These are phyloP conservation scores for Xenopus laevis DNA, from an alignment of 2,113 vertebrate species.

Conservation along the genomic window DNA sequence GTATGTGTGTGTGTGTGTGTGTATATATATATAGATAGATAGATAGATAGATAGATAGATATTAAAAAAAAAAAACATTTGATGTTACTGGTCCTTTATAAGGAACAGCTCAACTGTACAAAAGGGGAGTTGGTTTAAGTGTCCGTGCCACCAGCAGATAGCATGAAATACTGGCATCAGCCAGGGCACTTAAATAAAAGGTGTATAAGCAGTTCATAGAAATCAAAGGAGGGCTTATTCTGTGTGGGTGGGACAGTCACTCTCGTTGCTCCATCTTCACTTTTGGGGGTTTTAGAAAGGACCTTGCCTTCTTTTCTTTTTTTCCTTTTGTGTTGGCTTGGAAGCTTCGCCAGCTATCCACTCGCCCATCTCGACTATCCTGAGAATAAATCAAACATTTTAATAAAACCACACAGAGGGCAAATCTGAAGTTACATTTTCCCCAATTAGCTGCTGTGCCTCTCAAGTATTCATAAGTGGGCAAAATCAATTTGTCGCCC, in stretches of 20 bases:
- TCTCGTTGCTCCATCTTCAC: conserved; percentile 97
- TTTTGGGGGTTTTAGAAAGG: conserved; percentile 96
- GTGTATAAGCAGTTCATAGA: conserved; percentile 68
- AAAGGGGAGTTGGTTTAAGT: conserved; percentile 63
- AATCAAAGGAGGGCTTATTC: conserved; percentile 53
- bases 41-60: too few species aligned
- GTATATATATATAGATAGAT: too few species aligned
- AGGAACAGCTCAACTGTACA: conserved; percentile 56
- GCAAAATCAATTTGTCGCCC: too few species aligned
- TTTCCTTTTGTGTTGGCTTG: conserved; percentile 89
- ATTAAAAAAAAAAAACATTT: too few species aligned
- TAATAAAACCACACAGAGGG: too few species aligned
- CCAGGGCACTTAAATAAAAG: conserved; percentile 65
- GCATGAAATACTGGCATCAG: conserved; percentile 55
- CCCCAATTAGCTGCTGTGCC: too few species aligned
- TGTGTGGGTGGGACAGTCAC: conserved; percentile 52
- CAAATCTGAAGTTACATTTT: too few species aligned
- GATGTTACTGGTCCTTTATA: too few species aligned
- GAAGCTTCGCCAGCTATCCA: conserved; percentile 96
- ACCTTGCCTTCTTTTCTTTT: conserved; percentile 92
- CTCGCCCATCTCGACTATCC: conserved; percentile 95
- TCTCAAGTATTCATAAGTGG: too few species aligned
- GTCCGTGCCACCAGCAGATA: conserved; percentile 49
- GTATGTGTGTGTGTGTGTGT: too few species aligned
- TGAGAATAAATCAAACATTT: conserved; percentile 41